Percentiles rank a stretch among this genome's conserved stretches.
These are phyloP conservation scores for Ectemnius lituratus DNA, from an alignment of 2,888 invertebrate genomes.

Conservation along the genomic window DNA sequence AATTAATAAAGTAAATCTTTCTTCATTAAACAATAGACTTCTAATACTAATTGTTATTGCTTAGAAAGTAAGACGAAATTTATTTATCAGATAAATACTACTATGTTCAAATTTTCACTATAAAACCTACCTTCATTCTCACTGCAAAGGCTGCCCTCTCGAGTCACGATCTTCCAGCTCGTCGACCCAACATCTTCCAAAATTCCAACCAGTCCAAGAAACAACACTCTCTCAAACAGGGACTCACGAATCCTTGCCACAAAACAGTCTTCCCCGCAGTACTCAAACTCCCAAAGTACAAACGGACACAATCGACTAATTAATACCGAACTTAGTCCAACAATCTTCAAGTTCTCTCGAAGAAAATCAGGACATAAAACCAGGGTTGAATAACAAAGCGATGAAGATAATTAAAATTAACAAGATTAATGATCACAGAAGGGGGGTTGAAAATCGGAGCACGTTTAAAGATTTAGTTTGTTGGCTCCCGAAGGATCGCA, in stretches of 20 bases:
- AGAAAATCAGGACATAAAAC: too few species aligned
- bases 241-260: neutral
- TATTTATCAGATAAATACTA: too few species aligned
- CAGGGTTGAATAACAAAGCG: too few species aligned
- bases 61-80: too few species aligned
- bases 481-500: conserved; percentile 27
- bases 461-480: conserved; percentile 3
- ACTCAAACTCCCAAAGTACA: neutral
- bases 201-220: conserved; percentile 6
- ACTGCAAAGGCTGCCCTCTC: conserved; percentile 17
- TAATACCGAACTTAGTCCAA: neutral
- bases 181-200: conserved; percentile 23
- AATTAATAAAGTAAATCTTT: too few species aligned
- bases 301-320: neutral
- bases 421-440: neutral
- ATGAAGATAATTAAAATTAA: too few species aligned
- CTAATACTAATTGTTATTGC: too few species aligned
- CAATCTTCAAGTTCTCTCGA: neutral
- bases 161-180: conserved; percentile 22
- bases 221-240: conserved; percentile 1
- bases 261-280: neutral
- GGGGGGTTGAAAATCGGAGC: neutral
- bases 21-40: too few species aligned
- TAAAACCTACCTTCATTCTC: conserved; percentile 56
- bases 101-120: neutral